Conservation (phyloP, 2,797 vertebrate species). For the Chromobotia macracanthus region DNA sequence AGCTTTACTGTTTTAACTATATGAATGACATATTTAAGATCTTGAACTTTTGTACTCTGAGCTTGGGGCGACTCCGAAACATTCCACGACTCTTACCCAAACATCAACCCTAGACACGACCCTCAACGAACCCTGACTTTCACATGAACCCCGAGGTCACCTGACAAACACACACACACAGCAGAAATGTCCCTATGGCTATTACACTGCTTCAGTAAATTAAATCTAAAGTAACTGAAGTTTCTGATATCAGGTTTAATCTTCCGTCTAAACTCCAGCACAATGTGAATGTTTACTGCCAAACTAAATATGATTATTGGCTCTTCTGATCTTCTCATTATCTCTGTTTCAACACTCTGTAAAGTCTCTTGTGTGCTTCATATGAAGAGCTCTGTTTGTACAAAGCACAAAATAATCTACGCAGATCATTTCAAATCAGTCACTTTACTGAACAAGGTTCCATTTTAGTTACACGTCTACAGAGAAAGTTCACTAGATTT, state of each 20-base stretch:
- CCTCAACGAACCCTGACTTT: conserved; percentile 64
- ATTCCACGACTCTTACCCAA: conserved; percentile 67
- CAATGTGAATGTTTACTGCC: background rate
- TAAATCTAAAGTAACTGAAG: background rate
- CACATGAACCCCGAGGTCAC: conserved; percentile 67
- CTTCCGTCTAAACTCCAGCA: background rate
- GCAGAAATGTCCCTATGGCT: background rate
- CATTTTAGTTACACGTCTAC: background rate
- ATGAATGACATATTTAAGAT: conserved; percentile 70
- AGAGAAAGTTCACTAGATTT: background rate
- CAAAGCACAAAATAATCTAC: background rate
- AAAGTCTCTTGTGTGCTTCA: background rate
- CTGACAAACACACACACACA: background rate
- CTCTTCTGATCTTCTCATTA: too few relatives aligned
- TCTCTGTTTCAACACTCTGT: too few relatives aligned
- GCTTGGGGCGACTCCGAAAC: conserved; percentile 59
- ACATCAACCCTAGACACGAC: conserved; percentile 59
- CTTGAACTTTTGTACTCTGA: conserved; percentile 59
- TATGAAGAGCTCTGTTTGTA: background rate
- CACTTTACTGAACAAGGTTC: background rate
- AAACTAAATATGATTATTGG: background rate
- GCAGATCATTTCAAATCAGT: background rate
- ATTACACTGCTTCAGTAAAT: background rate
- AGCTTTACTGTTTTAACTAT: conserved; percentile 67
- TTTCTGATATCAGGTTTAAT: background rate